Evolutionary conservation across 23 tunicate genomes (phyloP).

Genomic region (Botrylloides violaceus): DNA sequence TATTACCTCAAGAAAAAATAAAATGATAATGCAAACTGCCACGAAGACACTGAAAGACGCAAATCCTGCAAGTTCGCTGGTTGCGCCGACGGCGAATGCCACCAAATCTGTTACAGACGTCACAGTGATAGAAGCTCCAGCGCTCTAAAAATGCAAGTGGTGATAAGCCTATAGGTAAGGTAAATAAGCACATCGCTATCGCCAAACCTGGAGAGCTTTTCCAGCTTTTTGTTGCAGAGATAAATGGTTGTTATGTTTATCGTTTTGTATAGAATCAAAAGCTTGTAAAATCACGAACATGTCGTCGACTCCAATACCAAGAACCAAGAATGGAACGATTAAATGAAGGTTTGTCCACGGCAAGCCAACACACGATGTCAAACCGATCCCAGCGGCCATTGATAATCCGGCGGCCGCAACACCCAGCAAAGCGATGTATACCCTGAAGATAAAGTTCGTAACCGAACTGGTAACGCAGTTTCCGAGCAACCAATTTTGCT

Average conservation of each 20-base stretch:
- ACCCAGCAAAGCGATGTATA: conserved; percentile 15
- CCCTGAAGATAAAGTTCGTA: conserved; percentile 10
- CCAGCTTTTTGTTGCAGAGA: conserved; percentile 18
- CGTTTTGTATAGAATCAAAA: conserved; percentile 15
- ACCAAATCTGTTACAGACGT: conserved; percentile 34
- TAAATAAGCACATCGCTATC: no score
- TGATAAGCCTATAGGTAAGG: no score
- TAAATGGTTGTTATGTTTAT: conserved; percentile 6
- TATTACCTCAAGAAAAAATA: conserved; percentile 23
- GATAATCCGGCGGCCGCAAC: conserved; percentile 16
- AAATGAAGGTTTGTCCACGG: conserved; percentile 27
- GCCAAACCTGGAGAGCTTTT: conserved; percentile 3
- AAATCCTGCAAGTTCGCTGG: conserved; percentile 7
- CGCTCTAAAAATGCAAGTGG: no score
- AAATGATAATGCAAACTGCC: conserved; percentile 4
- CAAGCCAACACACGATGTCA: conserved; percentile 11
- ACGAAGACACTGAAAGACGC: conserved; percentile 28
- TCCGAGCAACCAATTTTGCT: no score
- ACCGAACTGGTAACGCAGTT: no score
- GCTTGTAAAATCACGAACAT: conserved; percentile 27
- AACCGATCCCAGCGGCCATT: conserved; percentile 22
- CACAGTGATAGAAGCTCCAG: conserved; percentile 31
- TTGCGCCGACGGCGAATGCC: conserved; percentile 26
- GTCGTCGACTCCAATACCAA: conserved; percentile 39
- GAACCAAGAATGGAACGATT: conserved; percentile 23